phyloP scores from a whole-genome alignment of 2,888 invertebrate species.

The Ischnus inquisitorius region DNA sequence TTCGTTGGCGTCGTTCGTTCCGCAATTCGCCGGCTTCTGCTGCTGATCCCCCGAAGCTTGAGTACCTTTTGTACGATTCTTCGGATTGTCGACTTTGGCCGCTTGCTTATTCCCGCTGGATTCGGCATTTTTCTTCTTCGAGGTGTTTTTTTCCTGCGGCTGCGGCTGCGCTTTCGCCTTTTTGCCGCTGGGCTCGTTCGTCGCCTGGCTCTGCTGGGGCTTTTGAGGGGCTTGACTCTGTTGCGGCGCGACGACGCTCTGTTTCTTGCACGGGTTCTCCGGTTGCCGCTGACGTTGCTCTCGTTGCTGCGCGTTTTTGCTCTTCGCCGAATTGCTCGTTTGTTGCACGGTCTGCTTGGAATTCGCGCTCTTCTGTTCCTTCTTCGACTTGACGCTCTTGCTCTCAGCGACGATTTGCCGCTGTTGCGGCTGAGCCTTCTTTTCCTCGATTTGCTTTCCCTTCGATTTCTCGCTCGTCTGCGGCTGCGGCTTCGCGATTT shows the following conservation, averaged over 20 bases:
- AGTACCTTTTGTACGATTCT: constrained; percentile 71
- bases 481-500: constrained; percentile 76
- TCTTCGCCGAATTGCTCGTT: constrained; percentile 70
- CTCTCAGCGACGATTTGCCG: constrained; percentile 73
- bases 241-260: not conserved
- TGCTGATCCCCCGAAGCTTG: constrained; percentile 72
- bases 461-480: constrained; percentile 74
- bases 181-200: constrained; percentile 58
- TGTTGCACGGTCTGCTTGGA: constrained; percentile 80
- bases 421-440: constrained; percentile 75
- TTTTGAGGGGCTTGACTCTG: constrained; percentile 53
- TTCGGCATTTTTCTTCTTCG: constrained; percentile 64
- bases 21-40: constrained; percentile 57
- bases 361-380: constrained; percentile 81
- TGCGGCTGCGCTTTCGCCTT: constrained; percentile 68
- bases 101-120: constrained; percentile 65
- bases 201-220: constrained; percentile 64
- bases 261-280: constrained; percentile 63
- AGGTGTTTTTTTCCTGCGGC: too few species aligned
- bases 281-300: constrained; percentile 50
- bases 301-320: constrained; percentile 54
- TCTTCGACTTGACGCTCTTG: constrained; percentile 80
- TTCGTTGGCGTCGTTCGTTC: constrained; percentile 66
- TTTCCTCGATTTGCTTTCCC: constrained; percentile 66
- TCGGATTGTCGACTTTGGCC: constrained; percentile 76